Conservation (phyloP, 2,113 vertebrate species). For the Forbesichthys agassizii region DNA sequence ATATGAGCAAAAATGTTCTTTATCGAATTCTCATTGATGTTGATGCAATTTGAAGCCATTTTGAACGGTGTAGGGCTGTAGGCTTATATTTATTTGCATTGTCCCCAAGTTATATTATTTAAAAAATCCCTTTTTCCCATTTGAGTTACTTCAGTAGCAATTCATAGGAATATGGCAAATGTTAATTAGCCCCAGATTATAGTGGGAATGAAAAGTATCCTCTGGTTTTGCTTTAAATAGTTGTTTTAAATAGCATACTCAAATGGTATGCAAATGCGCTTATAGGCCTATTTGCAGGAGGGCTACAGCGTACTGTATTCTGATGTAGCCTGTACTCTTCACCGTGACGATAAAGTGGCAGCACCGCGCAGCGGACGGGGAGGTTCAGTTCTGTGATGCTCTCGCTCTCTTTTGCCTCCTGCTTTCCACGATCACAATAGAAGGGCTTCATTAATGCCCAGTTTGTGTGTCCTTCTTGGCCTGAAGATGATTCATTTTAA, state of each 20-base stretch:
- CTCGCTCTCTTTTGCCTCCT: constrained; percentile 62
- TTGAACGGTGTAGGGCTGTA: no score
- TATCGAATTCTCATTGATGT: no score
- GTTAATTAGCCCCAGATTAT: neutral
- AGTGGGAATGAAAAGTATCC: no score
- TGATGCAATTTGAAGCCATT: no score
- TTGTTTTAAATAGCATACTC: neutral
- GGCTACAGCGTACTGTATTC: constrained; percentile 37
- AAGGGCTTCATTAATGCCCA: constrained; percentile 66
- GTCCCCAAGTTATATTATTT: no score
- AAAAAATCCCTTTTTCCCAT: neutral
- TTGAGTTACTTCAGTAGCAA: neutral
- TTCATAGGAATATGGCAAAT: neutral
- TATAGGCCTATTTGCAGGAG: constrained; percentile 40
- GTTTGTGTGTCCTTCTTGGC: constrained; percentile 46
- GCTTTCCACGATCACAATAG: constrained; percentile 66
- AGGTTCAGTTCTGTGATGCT: constrained; percentile 73
- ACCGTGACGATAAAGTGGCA: constrained; percentile 62
- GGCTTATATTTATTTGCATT: no score
- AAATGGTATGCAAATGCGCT: constrained; percentile 21
- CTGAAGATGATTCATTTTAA: constrained; percentile 58
- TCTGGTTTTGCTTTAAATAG: neutral
- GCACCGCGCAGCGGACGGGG: constrained; percentile 57
- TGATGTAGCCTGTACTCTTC: constrained; percentile 61
- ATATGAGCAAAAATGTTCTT: no score